A percentile compares a stretch with the other conserved stretches of the same genome.
Evolutionary conservation across 1,140 invertebrate species (phyloP).

Genomic region (Temnothorax longispinosus): DNA sequence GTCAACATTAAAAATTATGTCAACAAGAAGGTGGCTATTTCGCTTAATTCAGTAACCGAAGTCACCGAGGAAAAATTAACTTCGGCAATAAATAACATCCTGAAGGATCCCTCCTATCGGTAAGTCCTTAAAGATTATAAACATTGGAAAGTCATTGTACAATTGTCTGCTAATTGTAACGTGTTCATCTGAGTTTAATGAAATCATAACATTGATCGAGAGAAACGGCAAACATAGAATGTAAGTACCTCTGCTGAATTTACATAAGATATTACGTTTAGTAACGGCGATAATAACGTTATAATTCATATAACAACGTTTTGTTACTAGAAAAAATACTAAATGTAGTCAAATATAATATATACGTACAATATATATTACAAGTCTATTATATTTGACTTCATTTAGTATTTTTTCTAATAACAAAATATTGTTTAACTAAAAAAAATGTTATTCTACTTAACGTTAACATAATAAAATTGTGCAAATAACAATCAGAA

Average conservation of each 20-base stretch:
- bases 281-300: not conserved
- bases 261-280: not conserved
- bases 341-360: no score
- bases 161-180: not conserved
- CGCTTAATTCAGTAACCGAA: slow-evolving; percentile 42
- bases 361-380: not conserved
- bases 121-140: slow-evolving; percentile 53
- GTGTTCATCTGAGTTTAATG: slow-evolving; percentile 21
- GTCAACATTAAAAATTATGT: slow-evolving; percentile 77
- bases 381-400: not conserved
- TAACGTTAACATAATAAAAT: not conserved
- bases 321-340: no score
- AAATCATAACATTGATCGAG: slow-evolving; percentile 30
- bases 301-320: not conserved
- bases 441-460: not conserved
- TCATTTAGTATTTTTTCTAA: not conserved
- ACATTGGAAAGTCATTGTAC: not conserved
- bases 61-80: slow-evolving; percentile 78
- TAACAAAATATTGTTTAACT: not conserved
- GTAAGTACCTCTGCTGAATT: not conserved
- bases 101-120: slow-evolving; percentile 79
- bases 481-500: not conserved
- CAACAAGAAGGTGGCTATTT: slow-evolving; percentile 65
- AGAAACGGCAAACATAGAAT: not conserved
- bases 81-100: slow-evolving; percentile 73